These are phyloP conservation scores for Troides helena DNA, from an alignment of 2,888 invertebrate genomes.

Conservation along the genomic window DNA sequence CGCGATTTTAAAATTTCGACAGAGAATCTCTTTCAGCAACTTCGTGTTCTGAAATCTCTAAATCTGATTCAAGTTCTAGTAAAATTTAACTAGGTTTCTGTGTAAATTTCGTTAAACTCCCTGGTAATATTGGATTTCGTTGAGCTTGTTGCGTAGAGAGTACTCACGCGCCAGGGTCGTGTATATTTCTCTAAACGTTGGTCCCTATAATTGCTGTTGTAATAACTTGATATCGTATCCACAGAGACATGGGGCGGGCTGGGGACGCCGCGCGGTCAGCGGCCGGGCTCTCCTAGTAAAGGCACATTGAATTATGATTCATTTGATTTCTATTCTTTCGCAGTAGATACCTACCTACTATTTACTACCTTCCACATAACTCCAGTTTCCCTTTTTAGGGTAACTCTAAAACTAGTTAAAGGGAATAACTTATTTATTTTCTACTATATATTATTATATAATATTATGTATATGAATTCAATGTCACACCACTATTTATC, in stretches of 20 bases:
- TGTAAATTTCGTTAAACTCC: conserved; percentile 40
- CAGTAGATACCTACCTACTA: conserved; percentile 62
- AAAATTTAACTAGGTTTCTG: conserved; percentile 33
- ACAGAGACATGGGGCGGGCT: conserved; percentile 48
- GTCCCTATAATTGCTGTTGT: conserved; percentile 79
- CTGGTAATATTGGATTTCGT: conserved; percentile 45
- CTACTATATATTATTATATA: conserved; percentile 42
- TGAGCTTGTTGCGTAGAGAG: conserved; percentile 59
- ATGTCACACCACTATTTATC: conserved; percentile 74
- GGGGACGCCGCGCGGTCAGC: conserved; percentile 65
- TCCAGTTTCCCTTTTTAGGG: conserved; percentile 52
- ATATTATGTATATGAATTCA: conserved; percentile 63
- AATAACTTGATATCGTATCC: conserved; percentile 55
- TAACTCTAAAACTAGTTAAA: conserved; percentile 70
- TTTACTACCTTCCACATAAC: conserved; percentile 54
- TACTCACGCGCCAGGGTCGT: conserved; percentile 60
- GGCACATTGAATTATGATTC: conserved; percentile 77
- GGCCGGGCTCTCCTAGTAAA: conserved; percentile 74
- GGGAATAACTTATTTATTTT: conserved; percentile 43
- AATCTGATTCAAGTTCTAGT: conserved; percentile 17
- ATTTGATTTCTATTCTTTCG: conserved; percentile 59
- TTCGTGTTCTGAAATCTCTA: conserved; percentile 9
- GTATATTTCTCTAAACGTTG: conserved; percentile 79
- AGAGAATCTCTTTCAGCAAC: conserved; percentile 2
- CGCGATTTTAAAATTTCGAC: neutral